A percentile compares a stretch with the other conserved stretches of the same genome.
These are phyloP conservation scores for Hermetia illucens DNA, from an alignment of 1,140 invertebrate species.

Conservation along the genomic window DNA sequence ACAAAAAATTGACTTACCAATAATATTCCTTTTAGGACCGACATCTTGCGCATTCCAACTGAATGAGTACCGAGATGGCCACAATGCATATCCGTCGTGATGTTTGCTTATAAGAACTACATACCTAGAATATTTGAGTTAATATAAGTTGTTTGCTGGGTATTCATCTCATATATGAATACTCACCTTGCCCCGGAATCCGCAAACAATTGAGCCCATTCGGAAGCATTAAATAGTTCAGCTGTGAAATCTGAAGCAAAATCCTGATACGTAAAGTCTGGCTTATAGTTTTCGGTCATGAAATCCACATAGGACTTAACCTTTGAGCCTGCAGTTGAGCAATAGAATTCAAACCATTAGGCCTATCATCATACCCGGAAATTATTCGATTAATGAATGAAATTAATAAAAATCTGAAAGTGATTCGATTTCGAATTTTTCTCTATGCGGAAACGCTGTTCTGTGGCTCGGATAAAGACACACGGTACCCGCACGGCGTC, in stretches of 20 bases:
- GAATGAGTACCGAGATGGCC: constrained; percentile 73
- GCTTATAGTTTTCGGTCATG: constrained; percentile 63
- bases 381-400: no score
- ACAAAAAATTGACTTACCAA: constrained; percentile 33
- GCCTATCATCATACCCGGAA: no score
- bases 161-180: constrained; percentile 1
- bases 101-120: constrained; percentile 87
- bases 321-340: constrained; percentile 13
- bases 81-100: constrained; percentile 83
- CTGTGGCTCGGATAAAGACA: no score
- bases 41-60: constrained; percentile 84
- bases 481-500: no score
- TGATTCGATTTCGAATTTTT: no score
- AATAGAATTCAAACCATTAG: no score
- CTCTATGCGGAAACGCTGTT: no score
- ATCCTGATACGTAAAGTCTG: constrained; percentile 73
- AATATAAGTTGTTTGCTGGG: background rate
- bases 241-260: constrained; percentile 70
- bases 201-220: constrained; percentile 62
- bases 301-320: constrained; percentile 36
- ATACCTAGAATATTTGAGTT: constrained; percentile 42
- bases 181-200: constrained; percentile 63
- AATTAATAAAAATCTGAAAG: no score
- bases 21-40: constrained; percentile 68
- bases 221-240: constrained; percentile 63